Conservation (phyloP, 30 jellyfish, hydroid and myxozoan species). For the Hydra vulgaris region DNA sequence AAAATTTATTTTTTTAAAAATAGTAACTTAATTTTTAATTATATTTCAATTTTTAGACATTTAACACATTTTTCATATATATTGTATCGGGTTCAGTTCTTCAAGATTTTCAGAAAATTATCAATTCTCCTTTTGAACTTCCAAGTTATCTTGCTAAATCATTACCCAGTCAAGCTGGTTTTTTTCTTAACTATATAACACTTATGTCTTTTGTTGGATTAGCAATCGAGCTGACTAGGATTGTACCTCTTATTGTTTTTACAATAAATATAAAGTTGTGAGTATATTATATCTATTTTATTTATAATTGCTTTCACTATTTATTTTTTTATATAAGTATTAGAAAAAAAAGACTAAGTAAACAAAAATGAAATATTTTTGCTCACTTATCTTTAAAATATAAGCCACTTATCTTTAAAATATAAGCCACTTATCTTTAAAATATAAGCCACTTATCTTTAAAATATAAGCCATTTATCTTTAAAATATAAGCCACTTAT, state of each 20-base stretch:
- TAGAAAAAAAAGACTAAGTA: too few species aligned
- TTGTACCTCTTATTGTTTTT: conserved; percentile 23
- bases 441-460: too few species aligned
- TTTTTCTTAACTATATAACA: conserved; percentile 51
- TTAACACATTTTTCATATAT: conserved; percentile 85
- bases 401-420: too few species aligned
- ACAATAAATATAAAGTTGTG: conserved; percentile 29
- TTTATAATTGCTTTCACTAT: neutral
- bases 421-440: too few species aligned
- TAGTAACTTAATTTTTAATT: conserved; percentile 1
- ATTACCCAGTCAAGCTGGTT: conserved; percentile 83
- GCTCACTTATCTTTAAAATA: too few species aligned
- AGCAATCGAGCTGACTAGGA: conserved; percentile 62
- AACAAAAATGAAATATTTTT: too few species aligned
- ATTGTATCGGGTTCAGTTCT: conserved; percentile 75
- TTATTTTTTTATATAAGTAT: neutral
- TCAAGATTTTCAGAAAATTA: conserved; percentile 26
- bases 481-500: too few species aligned
- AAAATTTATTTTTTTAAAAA: neutral
- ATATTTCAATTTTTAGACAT: conserved; percentile 36
- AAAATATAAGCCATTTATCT: too few species aligned
- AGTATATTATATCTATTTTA: conserved; percentile 2
- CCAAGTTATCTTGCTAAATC: conserved; percentile 61
- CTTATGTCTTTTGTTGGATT: conserved; percentile 60
- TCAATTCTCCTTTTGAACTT: conserved; percentile 40